Base-by-base conservation (phyloP, 2,888 invertebrate species). In the Sympetrum striolatum region DNA sequence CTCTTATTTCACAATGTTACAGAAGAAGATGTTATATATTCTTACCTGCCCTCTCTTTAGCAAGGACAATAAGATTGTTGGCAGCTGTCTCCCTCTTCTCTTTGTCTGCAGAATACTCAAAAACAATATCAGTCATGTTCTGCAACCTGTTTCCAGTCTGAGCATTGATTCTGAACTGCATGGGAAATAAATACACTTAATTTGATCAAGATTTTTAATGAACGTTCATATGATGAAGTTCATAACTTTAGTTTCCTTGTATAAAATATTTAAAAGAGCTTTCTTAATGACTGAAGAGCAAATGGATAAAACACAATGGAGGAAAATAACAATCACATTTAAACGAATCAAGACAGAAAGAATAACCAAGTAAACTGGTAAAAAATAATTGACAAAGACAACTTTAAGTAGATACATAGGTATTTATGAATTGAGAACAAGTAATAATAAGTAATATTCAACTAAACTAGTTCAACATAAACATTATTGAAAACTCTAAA, bases 51-150 rank as follows among this genome's bases (percentile, higher is more conserved):
- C 96, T 95, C 93, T 99, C 99, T 92, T 98, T 96, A 1, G 98
- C 96, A 91, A 99, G 94, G 0, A 99, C 99, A 35, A 99, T 94
- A 73, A 99, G 94, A 94, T 99, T 99, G 92, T 97, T 97, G 93
- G 98, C 96, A 0, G 98, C 99, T 91, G 96, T 96, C 93, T 96
- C 96, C 10, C 98, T 95, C 94, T 97, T 97, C 73, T 96, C 98
- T 90, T 94, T 95, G 58, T 96, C 96, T 91, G 94, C 95, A 22
- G 93, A 93, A 6, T 96, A 92, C 91, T 97, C 96, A 94, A 98
- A 98, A 0, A 97, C 97, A 90, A 98, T 94, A 91, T 97, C 96
- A 92, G 97, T 96, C 98, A 98, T 98, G 93, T 96, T 96, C 48
- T 96, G 96, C 10, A 98, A 96, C 94, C 98, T 98, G 35, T 96